These are phyloP conservation scores for Troides helena DNA, from an alignment of 2,888 invertebrate species.

Conservation along the genomic window DNA sequence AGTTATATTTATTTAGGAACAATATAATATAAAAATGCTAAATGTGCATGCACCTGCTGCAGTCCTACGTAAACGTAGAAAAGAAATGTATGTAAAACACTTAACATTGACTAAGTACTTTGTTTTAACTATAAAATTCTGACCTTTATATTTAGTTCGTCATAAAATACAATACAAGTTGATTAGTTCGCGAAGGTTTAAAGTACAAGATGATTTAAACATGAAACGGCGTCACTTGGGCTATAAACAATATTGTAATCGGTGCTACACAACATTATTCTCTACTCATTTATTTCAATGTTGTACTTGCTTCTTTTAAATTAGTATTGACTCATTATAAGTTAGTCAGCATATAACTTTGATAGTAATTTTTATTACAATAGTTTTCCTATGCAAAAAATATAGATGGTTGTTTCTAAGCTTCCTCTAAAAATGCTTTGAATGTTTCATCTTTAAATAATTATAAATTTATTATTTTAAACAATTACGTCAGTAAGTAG, in stretches of 20 bases:
- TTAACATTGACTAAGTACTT: slow-evolving; percentile 8
- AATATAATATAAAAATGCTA: neutral
- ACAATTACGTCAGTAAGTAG: too few relatives aligned
- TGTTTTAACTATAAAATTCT: slow-evolving; percentile 17
- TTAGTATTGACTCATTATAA: neutral
- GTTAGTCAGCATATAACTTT: neutral
- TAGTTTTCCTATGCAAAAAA: too few relatives aligned
- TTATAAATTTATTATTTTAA: too few relatives aligned
- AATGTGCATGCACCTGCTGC: neutral
- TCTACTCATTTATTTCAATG: slow-evolving; percentile 43
- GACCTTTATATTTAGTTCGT: slow-evolving; percentile 31
- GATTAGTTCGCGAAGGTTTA: slow-evolving; percentile 42
- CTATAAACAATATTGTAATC: slow-evolving; percentile 51
- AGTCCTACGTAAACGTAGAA: neutral
- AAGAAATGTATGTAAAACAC: slow-evolving; percentile 3
- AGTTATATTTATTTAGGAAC: too few relatives aligned
- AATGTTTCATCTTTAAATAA: too few relatives aligned
- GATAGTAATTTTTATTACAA: too few relatives aligned
- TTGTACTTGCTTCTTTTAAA: slow-evolving; percentile 27
- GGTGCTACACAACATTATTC: slow-evolving; percentile 48
- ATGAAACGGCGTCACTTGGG: slow-evolving; percentile 38
- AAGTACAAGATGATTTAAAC: slow-evolving; percentile 39
- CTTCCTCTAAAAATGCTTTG: too few relatives aligned
- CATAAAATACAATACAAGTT: slow-evolving; percentile 40
- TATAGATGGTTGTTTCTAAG: too few relatives aligned